A percentile compares a stretch with the other conserved stretches of the same genome.
Conservation (phyloP, 2,113 vertebrate genomes). For the Hystrix cristata region DNA sequence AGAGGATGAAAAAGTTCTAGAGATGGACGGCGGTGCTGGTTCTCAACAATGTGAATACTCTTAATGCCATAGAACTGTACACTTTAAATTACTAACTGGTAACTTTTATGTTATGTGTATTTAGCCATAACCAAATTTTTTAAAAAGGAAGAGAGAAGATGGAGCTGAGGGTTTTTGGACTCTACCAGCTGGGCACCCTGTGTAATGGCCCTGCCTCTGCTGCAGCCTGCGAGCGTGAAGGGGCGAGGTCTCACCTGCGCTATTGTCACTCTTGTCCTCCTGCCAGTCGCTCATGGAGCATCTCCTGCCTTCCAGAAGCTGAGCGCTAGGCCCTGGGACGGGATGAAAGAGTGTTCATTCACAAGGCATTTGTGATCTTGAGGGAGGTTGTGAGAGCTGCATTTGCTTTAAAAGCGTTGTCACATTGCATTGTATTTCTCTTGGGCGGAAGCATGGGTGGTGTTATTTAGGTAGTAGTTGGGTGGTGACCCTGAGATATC, state of each 20-base stretch:
- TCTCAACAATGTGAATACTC: fast-evolving
- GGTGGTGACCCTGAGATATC: background rate
- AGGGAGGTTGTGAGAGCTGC: background rate
- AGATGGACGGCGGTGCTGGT: background rate
- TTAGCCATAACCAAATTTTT: background rate
- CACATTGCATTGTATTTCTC: background rate
- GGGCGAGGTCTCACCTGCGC: fast-evolving
- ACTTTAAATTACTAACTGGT: background rate
- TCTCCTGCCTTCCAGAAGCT: background rate
- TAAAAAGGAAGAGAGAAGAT: background rate
- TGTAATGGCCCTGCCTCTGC: background rate
- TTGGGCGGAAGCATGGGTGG: background rate
- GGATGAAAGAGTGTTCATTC: background rate
- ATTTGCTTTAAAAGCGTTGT: background rate
- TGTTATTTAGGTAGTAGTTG: background rate
- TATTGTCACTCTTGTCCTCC: background rate
- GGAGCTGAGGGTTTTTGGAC: background rate
- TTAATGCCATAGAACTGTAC: background rate
- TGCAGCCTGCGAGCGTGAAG: background rate
- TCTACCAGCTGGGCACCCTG: background rate
- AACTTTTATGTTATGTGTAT: background rate
- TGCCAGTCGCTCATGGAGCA: background rate
- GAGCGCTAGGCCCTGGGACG: background rate
- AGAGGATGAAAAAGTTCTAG: background rate
- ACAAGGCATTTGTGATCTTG: background rate